Conservation (phyloP, 2,888 invertebrate genomes). For the Parnassius mnemosyne region DNA sequence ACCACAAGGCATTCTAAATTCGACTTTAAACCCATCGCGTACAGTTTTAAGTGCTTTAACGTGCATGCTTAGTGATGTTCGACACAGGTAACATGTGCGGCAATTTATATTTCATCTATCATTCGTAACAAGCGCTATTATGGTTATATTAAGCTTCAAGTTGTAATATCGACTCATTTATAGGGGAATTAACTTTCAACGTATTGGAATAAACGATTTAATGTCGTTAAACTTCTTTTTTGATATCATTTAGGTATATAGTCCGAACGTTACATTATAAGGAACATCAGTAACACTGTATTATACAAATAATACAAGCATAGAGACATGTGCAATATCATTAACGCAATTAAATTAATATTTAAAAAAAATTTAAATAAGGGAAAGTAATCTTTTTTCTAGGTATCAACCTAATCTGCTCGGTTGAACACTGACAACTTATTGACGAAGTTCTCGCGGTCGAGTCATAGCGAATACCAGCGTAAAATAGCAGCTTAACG, state of each 20-base stretch:
- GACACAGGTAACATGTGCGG: conserved; percentile 41
- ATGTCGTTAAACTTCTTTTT: conserved; percentile 7
- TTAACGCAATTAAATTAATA: no score
- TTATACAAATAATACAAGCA: no score
- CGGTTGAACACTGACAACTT: no score
- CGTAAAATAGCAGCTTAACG: no score
- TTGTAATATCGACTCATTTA: conserved; percentile 47
- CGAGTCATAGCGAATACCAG: no score
- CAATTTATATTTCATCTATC: conserved; percentile 57
- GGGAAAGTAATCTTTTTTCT: no score
- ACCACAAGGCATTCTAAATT: not conserved
- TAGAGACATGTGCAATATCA: no score
- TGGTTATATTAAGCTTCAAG: conserved; percentile 39
- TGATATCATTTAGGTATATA: not conserved
- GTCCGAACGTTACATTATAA: not conserved
- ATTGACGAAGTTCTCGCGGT: no score
- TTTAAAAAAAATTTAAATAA: no score
- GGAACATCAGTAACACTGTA: not conserved
- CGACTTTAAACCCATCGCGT: not conserved
- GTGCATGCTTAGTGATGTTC: conserved; percentile 12
- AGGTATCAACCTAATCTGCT: no score
- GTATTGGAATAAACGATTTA: conserved; percentile 29
- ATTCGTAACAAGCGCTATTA: conserved; percentile 56
- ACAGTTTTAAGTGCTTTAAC: not conserved
- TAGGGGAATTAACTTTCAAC: conserved; percentile 40